A percentile compares a stretch with the other conserved stretches of the same genome.
Evolutionary conservation across 2,888 invertebrate genomes (phyloP).

Genomic region (Platerodrilus igneus): DNA sequence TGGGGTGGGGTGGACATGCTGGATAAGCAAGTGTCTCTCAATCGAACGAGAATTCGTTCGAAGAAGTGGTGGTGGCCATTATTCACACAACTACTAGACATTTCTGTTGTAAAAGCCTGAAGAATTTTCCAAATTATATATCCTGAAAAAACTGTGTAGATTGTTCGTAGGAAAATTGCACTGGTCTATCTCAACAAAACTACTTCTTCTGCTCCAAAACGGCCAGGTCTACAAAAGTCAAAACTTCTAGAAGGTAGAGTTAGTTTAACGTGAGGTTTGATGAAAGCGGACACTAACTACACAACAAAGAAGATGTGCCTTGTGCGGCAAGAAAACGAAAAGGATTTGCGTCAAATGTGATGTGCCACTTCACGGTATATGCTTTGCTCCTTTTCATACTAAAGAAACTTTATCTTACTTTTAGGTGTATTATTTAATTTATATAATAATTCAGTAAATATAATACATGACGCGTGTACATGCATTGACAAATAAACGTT

Average conservation of each 20-base stretch:
- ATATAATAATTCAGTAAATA: too few relatives aligned
- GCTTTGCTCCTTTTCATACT: too few relatives aligned
- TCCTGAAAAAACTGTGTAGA: slow-evolving; percentile 2
- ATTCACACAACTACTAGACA: slow-evolving; percentile 5
- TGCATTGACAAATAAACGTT: too few relatives aligned
- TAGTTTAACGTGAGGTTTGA: too few relatives aligned
- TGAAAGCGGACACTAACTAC: too few relatives aligned
- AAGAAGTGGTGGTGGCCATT: slow-evolving; percentile 21
- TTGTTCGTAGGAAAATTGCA: slow-evolving; percentile 5
- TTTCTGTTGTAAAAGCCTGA: slow-evolving; percentile 6
- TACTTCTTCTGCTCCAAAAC: slow-evolving; percentile 7
- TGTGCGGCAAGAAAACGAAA: too few relatives aligned
- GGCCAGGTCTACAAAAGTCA: slow-evolving; percentile 10
- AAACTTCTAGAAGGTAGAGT: neutral
- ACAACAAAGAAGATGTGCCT: too few relatives aligned
- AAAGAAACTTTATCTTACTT: too few relatives aligned
- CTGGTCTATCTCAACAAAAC: slow-evolving; percentile 7
- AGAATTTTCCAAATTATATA: slow-evolving; percentile 9
- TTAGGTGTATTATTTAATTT: too few relatives aligned
- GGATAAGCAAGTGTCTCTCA: slow-evolving; percentile 17
- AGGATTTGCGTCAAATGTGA: too few relatives aligned
- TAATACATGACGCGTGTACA: too few relatives aligned
- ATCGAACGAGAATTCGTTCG: slow-evolving; percentile 10
- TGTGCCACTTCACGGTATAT: too few relatives aligned
- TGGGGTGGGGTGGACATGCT: slow-evolving; percentile 18